Evolutionary conservation across 2,113 vertebrate species (phyloP), one percentile per base, ranked within the genome.

Genomic region (Oceanites oceanicus): DNA sequence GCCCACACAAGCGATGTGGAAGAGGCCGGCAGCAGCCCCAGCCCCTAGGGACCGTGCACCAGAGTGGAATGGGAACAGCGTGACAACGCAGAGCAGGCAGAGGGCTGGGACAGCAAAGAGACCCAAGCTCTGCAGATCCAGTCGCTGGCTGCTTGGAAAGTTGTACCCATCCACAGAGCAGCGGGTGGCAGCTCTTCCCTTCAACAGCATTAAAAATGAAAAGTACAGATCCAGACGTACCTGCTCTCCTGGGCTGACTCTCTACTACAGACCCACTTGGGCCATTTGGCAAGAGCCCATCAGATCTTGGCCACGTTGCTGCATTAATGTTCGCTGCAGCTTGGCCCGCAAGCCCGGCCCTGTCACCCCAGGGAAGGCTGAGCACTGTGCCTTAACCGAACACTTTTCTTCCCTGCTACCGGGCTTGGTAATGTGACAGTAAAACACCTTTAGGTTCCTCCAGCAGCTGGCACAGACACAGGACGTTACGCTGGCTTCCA

Each of bases 1-100:
- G 63, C 38, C 70, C 1, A 1, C 0, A 0, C 29, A 58, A 52
- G 61, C 11, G 18, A 11, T 7, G 45, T 32, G 23, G 0, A 2
- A 40, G 68, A 71, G 49, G 42, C 56, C 32, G 49, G 55, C 61
- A 84, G 89, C 74, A 65, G 50, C 23, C n/a, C 22, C 61, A 68
- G 53, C 30, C 55, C 36, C 49, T 56, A 21, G 6, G 15, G 22
- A 63, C n/a, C 38, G 34, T 1, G 8, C 6, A 26, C 16, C 30
- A 59, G 78, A 67, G 34, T 0, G 2, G 20, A 61, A 11, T 78
- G 42, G 17, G 56, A 78, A 47, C 15, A 21, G 34, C 52, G 40
- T 0, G 6, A 61, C 40, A 56, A 42, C 40, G 36, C 18, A 44
- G 52, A 47, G 32, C 22, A 53, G 52, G 52, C 30, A 61, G 67